Percentiles rank a stretch among this genome's conserved stretches.
These are phyloP conservation scores for Spisula subtruncata DNA, from an alignment of 2,888 invertebrate species.

Conservation along the genomic window DNA sequence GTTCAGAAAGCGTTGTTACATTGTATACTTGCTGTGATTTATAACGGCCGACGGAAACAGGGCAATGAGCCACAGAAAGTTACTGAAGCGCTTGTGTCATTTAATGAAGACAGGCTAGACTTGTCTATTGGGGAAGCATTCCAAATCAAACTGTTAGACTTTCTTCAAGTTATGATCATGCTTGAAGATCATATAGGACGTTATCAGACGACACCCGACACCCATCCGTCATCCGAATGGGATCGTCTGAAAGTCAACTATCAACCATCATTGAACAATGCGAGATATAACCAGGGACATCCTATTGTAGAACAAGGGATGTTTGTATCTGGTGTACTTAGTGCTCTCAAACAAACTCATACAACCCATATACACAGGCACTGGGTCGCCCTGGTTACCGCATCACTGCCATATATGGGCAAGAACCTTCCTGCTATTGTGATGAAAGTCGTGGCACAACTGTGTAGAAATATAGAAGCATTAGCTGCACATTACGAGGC, in stretches of 20 bases:
- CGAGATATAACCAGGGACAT: conserved; percentile 80
- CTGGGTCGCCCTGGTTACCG: conserved; percentile 94
- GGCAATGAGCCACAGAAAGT: conserved; percentile 88
- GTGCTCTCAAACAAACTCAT: conserved; percentile 92
- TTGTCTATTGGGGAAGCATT: conserved; percentile 85
- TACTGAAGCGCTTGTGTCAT: conserved; percentile 92
- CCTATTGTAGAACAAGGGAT: conserved; percentile 92
- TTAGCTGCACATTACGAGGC: conserved; percentile 88
- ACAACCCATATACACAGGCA: conserved; percentile 93
- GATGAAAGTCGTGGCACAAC: conserved; percentile 93
- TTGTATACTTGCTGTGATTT: conserved; percentile 93
- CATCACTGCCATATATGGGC: conserved; percentile 93
- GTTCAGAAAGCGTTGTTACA: conserved; percentile 95
- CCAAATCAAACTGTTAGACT: conserved; percentile 88
- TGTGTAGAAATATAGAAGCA: conserved; percentile 93
- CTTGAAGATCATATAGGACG: conserved; percentile 92
- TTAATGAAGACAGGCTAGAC: conserved; percentile 90
- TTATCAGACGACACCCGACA: conserved; percentile 57
- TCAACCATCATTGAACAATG: conserved; percentile 80
- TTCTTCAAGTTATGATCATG: conserved; percentile 92
- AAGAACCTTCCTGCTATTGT: conserved; percentile 93
- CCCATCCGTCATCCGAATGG: conserved; percentile 87
- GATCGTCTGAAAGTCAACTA: conserved; percentile 83
- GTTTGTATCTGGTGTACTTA: conserved; percentile 93
- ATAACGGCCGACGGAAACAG: conserved; percentile 87